Evolutionary conservation across 2,797 vertebrate species (phyloP).

Genomic region (Schizopygopsis pylzovi): DNA sequence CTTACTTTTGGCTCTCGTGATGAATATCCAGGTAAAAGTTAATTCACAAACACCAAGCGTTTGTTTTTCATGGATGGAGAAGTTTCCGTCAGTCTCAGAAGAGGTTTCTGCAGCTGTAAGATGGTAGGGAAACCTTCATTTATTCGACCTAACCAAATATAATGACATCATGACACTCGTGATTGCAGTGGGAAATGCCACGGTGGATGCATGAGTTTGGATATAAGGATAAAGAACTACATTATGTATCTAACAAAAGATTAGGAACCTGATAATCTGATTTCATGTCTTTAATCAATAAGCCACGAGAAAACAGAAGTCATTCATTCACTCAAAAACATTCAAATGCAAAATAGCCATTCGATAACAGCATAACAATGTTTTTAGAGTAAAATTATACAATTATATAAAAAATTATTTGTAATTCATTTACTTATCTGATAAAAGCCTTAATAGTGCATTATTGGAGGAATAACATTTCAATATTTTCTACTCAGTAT

Average conservation of each 20-base stretch:
- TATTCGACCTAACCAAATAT: background rate
- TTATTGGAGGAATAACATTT: background rate
- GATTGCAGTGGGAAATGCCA: background rate
- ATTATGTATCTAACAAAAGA: background rate
- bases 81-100: background rate
- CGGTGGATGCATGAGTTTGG: background rate
- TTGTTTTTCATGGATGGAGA: background rate
- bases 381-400: background rate
- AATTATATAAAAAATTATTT: background rate
- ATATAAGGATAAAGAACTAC: background rate
- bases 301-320: background rate
- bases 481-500: background rate
- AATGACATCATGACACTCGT: slow-evolving; percentile 16
- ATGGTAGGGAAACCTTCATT: background rate
- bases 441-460: background rate
- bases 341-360: background rate
- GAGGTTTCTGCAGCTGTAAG: background rate
- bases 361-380: background rate
- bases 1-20: slow-evolving; percentile 11
- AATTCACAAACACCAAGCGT: background rate
- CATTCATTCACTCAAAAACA: background rate
- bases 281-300: background rate
- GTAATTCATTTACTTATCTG: background rate
- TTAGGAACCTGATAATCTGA: background rate
- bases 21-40: background rate